Evolutionary conservation across 2,888 invertebrate genomes (phyloP), one percentile per base, ranked within the genome.

Genomic region (Argyresthia albistria): DNA sequence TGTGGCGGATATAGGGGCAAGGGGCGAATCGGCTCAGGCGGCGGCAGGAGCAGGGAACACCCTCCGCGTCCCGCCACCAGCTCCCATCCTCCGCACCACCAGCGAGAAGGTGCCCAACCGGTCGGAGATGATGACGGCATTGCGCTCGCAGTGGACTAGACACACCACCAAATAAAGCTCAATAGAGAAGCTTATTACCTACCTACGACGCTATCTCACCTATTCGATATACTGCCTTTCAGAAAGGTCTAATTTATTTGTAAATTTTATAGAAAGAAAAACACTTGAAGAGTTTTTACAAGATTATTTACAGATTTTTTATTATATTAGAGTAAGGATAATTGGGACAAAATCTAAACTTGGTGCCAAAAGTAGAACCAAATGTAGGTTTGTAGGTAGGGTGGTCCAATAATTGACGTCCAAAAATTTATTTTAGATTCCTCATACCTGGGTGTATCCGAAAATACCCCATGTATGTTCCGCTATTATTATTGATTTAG

Each of bases 21-120:
- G 72, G 61, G 57, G 56, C 60, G 69, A 76, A 36, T 60, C 69
- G 1, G 69, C 76, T 36, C 62, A 58, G 91, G n/a, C 39, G 7
- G 10, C 72, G 61, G 52, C 81, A 8, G 11, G 11, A 2, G 10
- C 60, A 75, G 12, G 64, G 58, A 10, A 48, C 55, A 15, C 63
- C 59, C 0, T 70, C 74, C 53, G 86, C 91, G 9, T 80, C 89
- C 9, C 88, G 90, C 43, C 74, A 93, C 89, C 91, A 1, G 88
- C 91, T 6, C 89, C 90, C 46, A 93, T 94, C 58, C 92, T 92
- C 0, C 89, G 96, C 60, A 93, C 94, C 49, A 95, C 95, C 36
- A 95, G 95, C 78, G 96, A 95, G 67, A 94, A 94, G 73, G 93
- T 95, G 56, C 95, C 95, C 6, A 93, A 95, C 69, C 90, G 95